Evolutionary conservation across 2,888 invertebrate species (phyloP), one percentile per base, ranked within the genome.

Genomic region (Meteorus colon): DNA sequence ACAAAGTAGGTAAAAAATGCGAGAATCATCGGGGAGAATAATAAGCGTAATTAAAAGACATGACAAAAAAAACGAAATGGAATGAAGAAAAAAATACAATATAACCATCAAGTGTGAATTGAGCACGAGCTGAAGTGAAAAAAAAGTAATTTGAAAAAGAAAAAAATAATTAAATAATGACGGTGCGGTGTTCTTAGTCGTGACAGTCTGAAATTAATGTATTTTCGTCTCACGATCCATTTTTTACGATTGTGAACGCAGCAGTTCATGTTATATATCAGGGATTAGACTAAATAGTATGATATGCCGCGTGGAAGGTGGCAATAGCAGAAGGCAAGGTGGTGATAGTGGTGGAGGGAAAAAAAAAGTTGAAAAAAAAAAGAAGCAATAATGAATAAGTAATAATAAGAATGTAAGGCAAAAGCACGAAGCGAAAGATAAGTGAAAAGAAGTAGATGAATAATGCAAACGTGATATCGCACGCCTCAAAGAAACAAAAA

Each of bases 281-380:
- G 88, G 89, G 88, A 89, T 87, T 89, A 89, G 88, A 87, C 82
- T 88, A 89, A 88, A 86, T 88, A 88, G 85, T 83, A 83, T 86
- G 87, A 85, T 84, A 83, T 78, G 84, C 85, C 81, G 83, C 83
- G 82, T 83, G 75, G 74, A 76, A 82, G 83, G 82, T 83, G 84
- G 84, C 81, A 83, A 82, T 67, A 70, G 76, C 79, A 76, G 69
- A 75, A 14, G 82, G 83, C 80, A 84, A 81, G 85, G 85, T 86
- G 86, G 87, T 86, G 87, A 86, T 86, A 84, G 85, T 86, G 86
- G 86, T 86, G 84, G 84, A 82, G 84, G 85, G 86, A 85, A 85
- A 83, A 82, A 80, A 83, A 79, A 77, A 76, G 76, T 75, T 75
- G 62, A 48, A 51, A 70, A 76, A 68, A 41, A 62, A 75, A 79